Conservation (phyloP, 1,140 invertebrate genomes). For the Trachymyrmex cornetzi region DNA sequence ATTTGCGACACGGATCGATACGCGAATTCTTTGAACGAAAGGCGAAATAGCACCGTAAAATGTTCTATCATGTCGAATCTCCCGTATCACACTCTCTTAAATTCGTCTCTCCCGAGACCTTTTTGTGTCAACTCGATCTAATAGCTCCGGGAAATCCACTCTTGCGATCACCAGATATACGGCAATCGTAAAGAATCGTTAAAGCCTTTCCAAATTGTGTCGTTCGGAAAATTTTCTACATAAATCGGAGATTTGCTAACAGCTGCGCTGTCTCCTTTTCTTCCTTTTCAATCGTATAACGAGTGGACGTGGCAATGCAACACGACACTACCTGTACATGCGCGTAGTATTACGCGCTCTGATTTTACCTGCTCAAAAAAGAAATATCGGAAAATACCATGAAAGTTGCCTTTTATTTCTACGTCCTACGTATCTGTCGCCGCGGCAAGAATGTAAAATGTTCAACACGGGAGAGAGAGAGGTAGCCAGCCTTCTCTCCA, state of each 20-base stretch:
- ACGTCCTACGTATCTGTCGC: neutral
- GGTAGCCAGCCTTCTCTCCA: neutral
- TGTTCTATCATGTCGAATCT: neutral
- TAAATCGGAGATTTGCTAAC: constrained; percentile 41
- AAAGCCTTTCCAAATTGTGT: constrained; percentile 9
- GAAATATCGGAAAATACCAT: constrained; percentile 4
- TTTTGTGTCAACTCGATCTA: constrained; percentile 12
- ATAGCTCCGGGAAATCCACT: neutral
- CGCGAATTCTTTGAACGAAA: neutral
- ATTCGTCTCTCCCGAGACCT: neutral
- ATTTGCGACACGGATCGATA: constrained; percentile 43
- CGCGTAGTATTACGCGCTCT: neutral
- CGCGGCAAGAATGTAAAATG: constrained; percentile 37
- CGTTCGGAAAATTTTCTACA: constrained; percentile 23
- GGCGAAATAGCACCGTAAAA: constrained; percentile 40
- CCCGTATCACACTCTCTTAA: constrained; percentile 1
- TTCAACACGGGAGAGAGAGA: constrained; percentile 10
- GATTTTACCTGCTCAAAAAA: constrained; percentile 29
- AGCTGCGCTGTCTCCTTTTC: neutral
- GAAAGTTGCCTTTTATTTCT: constrained; percentile 30
- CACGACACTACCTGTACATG: neutral
- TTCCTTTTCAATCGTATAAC: neutral
- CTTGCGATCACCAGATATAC: constrained; percentile 21
- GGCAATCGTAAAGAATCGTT: constrained; percentile 18
- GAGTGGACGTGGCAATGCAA: neutral